These are phyloP conservation scores for Brienomyrus brachyistius DNA, from an alignment of 2,113 vertebrate species.

Conservation along the genomic window DNA sequence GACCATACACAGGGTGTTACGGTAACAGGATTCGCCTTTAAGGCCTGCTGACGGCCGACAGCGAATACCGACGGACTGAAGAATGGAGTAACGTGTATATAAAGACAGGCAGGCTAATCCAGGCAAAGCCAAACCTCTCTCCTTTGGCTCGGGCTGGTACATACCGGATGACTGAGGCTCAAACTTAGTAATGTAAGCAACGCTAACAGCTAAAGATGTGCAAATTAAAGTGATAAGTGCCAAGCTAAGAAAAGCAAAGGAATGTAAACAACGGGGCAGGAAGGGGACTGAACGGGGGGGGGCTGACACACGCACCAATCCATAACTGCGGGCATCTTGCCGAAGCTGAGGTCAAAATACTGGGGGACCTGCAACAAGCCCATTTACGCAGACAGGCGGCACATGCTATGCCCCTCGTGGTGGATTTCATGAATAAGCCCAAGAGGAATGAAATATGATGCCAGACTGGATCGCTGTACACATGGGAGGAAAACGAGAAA, in stretches of 20 bases:
- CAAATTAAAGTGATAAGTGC: background rate
- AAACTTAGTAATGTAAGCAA: background rate
- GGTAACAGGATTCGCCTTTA: background rate
- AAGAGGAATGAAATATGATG: background rate
- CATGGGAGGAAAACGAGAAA: background rate
- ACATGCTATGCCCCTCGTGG: background rate
- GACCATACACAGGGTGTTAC: background rate
- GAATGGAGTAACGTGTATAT: background rate
- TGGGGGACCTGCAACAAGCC: background rate
- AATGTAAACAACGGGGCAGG: background rate
- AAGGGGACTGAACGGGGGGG: background rate
- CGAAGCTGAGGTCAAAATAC: background rate
- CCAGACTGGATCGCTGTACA: background rate
- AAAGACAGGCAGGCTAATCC: background rate
- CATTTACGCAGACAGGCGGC: background rate
- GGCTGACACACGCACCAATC: background rate
- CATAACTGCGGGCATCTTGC: background rate
- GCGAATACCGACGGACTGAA: background rate
- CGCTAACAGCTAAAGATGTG: background rate
- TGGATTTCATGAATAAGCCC: background rate
- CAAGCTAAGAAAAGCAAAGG: background rate
- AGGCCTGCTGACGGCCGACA: background rate
- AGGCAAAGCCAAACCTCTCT: background rate
- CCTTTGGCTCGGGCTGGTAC: background rate
- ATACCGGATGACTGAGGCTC: background rate